A percentile compares a stretch with the other conserved stretches of the same genome.
phyloP scores from a whole-genome alignment of 2,797 vertebrate species.

The Tenualosa ilisha region DNA sequence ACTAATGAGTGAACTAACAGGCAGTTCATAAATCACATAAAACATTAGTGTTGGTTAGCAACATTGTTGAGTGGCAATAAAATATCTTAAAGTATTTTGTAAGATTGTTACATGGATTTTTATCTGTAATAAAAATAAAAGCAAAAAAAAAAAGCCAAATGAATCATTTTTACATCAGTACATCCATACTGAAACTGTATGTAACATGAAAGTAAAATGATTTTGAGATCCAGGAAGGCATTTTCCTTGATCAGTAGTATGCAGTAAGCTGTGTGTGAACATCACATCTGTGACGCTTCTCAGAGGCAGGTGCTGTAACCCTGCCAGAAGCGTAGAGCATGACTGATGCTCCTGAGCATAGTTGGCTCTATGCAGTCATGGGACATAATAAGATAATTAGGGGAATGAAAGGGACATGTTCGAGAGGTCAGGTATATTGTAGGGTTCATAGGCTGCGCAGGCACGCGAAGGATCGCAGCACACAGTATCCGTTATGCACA shows the following conservation, averaged over 20 bases:
- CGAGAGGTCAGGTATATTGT: background rate
- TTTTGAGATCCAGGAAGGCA: slow-evolving; percentile 28
- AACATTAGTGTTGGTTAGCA: too few relatives aligned
- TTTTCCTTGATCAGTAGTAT: slow-evolving; percentile 16
- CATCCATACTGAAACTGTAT: too few relatives aligned
- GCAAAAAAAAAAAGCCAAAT: too few relatives aligned
- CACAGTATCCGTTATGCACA: background rate
- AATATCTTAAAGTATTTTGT: too few relatives aligned
- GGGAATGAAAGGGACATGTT: background rate
- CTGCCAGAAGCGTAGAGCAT: background rate
- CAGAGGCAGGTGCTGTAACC: background rate
- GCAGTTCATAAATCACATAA: too few relatives aligned
- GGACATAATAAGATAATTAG: background rate
- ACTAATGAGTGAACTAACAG: too few relatives aligned
- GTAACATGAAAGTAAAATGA: slow-evolving; percentile 31
- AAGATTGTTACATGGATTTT: too few relatives aligned
- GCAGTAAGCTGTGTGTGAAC: too few relatives aligned
- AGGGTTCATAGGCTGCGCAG: background rate
- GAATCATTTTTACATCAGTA: too few relatives aligned
- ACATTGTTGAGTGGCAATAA: too few relatives aligned
- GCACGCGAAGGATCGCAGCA: background rate
- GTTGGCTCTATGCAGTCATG: background rate
- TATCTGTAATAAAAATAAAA: background rate
- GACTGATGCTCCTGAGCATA: background rate
- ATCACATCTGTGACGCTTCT: slow-evolving; percentile 29